Evolutionary conservation across 1,140 invertebrate species (phyloP).

Genomic region (Drosophila seguyi): DNA sequence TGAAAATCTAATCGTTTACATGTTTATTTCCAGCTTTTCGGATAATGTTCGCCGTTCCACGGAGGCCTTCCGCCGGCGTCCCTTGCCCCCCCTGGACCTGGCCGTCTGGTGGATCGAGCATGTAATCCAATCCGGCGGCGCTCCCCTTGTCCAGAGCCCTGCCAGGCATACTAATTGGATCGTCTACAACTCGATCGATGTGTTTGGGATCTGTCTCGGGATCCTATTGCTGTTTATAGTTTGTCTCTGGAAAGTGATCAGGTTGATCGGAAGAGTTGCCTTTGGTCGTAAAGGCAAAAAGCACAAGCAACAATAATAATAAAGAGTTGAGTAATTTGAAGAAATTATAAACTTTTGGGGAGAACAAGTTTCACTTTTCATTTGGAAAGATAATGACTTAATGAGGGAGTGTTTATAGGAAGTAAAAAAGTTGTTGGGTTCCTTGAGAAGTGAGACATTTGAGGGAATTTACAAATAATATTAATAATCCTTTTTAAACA

Average conservation of each 20-base stretch:
- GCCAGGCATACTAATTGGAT: constrained; percentile 87
- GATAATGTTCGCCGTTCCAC: constrained; percentile 85
- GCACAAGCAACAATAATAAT: constrained; percentile 52
- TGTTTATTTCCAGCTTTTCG: constrained; percentile 76
- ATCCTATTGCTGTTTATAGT: constrained; percentile 12
- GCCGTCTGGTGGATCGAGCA: constrained; percentile 87
- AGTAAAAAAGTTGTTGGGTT: background rate
- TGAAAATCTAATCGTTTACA: background rate
- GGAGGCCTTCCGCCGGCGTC: constrained; percentile 86
- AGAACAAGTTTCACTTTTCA: constrained; percentile 15
- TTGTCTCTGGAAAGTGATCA: constrained; percentile 20
- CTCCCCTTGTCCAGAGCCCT: constrained; percentile 83
- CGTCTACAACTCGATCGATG: constrained; percentile 88
- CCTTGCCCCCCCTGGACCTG: constrained; percentile 85
- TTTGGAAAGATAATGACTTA: background rate
- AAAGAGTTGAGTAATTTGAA: background rate
- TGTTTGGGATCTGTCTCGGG: constrained; percentile 84
- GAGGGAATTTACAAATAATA: background rate
- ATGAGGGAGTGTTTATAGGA: background rate
- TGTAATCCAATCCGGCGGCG: constrained; percentile 86
- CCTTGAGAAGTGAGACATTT: background rate
- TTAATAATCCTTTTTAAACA: background rate
- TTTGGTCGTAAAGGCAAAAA: constrained; percentile 3
- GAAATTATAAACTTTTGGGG: background rate
- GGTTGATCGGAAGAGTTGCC: constrained; percentile 3